Evolutionary conservation across 2,888 invertebrate species (phyloP).

Genomic region (Torymus auratus): DNA sequence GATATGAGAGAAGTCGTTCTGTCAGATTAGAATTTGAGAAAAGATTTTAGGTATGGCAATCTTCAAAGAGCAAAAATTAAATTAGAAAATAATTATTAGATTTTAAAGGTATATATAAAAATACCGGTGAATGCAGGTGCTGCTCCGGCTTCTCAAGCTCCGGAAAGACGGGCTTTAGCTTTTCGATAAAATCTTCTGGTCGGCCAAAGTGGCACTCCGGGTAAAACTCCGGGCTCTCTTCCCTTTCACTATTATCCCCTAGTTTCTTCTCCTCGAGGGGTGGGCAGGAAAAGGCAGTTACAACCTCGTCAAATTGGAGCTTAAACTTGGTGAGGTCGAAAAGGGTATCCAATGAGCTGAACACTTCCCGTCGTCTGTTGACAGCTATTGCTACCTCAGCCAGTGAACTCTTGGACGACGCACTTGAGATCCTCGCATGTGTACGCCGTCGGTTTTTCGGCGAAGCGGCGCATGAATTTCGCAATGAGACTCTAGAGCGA

Average conservation of each 20-base stretch:
- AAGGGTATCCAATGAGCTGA: conserved; percentile 68
- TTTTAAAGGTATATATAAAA: neutral
- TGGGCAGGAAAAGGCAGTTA: neutral
- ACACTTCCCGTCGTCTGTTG: conserved; percentile 61
- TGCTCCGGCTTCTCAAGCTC: neutral
- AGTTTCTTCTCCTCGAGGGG: neutral
- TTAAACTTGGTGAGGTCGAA: conserved; percentile 67
- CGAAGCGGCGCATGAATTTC: neutral
- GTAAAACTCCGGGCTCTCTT: too few relatives aligned
- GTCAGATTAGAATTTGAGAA: too few relatives aligned
- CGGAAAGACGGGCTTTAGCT: conserved; percentile 8
- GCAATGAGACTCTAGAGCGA: conserved; percentile 7
- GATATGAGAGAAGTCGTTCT: too few relatives aligned
- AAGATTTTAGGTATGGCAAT: too few relatives aligned
- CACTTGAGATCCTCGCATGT: neutral
- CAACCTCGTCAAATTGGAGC: conserved; percentile 8
- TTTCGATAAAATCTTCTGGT: conserved; percentile 19
- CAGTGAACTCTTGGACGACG: neutral
- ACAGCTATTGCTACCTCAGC: neutral
- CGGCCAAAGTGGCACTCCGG: neutral
- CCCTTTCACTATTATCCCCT: too few relatives aligned
- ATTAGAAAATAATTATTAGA: neutral
- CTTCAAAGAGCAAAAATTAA: neutral
- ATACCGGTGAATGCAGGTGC: too few relatives aligned
- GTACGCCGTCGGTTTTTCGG: conserved; percentile 3